phyloP scores from a whole-genome alignment of 2,797 vertebrate species.

The Selene dorsalis region DNA sequence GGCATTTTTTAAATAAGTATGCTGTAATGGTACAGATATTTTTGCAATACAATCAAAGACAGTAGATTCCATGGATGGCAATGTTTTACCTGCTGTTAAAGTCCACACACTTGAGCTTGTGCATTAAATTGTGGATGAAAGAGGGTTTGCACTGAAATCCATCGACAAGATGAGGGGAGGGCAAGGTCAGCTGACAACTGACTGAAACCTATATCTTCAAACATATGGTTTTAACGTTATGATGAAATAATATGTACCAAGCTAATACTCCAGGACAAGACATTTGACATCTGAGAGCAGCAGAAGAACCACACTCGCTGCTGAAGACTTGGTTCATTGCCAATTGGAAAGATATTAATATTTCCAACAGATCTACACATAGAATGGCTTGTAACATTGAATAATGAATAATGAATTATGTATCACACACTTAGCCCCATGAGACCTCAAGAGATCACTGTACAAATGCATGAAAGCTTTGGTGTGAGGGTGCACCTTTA shows the following conservation, averaged over 20 bases:
- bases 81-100: neutral
- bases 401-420: conserved; percentile 36
- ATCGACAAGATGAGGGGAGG: conserved; percentile 27
- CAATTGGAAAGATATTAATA: neutral
- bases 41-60: conserved; percentile 22
- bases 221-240: conserved; percentile 34
- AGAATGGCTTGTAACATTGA: neutral
- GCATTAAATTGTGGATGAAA: conserved; percentile 41
- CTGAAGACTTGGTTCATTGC: neutral
- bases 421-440: conserved; percentile 15
- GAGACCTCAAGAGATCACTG: conserved; percentile 32
- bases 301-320: conserved; percentile 11
- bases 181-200: conserved; percentile 62
- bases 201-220: conserved; percentile 40
- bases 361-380: conserved; percentile 16
- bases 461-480: conserved; percentile 27
- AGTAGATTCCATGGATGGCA: neutral
- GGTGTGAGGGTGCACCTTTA: conserved; percentile 15
- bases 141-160: conserved; percentile 47
- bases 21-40: conserved; percentile 4
- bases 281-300: neutral
- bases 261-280: conserved; percentile 19
- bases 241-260: conserved; percentile 40
- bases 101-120: neutral
- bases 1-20: neutral